Conservation (phyloP, 2,888 invertebrate genomes). For the Euzophera pinguis region DNA sequence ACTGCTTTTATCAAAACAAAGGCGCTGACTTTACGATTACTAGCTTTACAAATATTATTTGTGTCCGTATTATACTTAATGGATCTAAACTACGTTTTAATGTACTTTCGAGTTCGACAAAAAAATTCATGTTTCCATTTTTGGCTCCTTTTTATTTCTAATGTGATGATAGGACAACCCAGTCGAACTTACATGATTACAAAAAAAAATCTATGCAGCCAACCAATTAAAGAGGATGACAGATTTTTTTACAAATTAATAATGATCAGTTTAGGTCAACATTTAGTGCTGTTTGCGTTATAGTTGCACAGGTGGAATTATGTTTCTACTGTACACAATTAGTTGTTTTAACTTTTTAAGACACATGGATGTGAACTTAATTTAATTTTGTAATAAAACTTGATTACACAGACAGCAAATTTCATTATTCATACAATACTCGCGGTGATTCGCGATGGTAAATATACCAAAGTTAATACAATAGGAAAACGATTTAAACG, state of each 20-base stretch:
- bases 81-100: too few relatives aligned
- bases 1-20: conserved; percentile 55
- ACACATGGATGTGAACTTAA: background rate
- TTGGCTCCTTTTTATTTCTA: too few relatives aligned
- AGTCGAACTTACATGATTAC: background rate
- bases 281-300: background rate
- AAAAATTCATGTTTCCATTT: too few relatives aligned
- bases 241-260: background rate
- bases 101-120: too few relatives aligned
- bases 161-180: too few relatives aligned
- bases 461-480: background rate
- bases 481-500: conserved; percentile 19
- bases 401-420: background rate
- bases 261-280: conserved; percentile 1
- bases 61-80: too few relatives aligned
- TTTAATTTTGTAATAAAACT: background rate
- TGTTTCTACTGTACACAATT: background rate
- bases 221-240: background rate
- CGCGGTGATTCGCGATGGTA: background rate
- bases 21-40: conserved; percentile 6
- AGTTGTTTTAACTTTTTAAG: background rate
- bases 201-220: background rate
- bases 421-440: background rate
- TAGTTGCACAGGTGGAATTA: background rate
- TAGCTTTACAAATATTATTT: background rate